These are phyloP conservation scores for Lithophane socia DNA, from an alignment of 2,888 invertebrate species.

Conservation along the genomic window DNA sequence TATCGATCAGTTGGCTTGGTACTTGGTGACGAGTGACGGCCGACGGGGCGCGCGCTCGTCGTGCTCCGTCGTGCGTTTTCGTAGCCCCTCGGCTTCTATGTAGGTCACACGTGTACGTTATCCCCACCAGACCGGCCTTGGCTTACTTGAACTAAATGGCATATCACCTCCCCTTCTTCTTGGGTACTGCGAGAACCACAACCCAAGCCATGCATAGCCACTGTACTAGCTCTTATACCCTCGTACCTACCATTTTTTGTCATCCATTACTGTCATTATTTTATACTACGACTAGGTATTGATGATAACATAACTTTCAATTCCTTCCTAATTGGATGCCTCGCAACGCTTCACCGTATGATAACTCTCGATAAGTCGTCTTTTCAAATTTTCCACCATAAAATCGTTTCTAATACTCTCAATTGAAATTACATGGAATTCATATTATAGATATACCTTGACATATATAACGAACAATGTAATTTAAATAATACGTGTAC, in stretches of 20 bases:
- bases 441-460: no score
- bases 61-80: constrained; percentile 80
- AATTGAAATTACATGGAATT: no score
- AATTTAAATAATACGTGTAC: no score
- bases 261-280: neutral
- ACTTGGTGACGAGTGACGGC: constrained; percentile 59
- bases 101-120: constrained; percentile 90
- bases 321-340: neutral
- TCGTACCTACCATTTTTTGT: no score
- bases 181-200: constrained; percentile 65
- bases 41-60: constrained; percentile 72
- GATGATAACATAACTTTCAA: neutral
- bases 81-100: constrained; percentile 82
- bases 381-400: no score
- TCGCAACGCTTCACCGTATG: no score
- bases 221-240: neutral
- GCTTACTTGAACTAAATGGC: constrained; percentile 87
- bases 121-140: constrained; percentile 89
- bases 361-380: no score
- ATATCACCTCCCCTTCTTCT: constrained; percentile 85
- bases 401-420: no score
- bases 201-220: constrained; percentile 46
- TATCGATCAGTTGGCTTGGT: constrained; percentile 79
- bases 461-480: no score
- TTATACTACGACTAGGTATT: neutral